A percentile compares a stretch with the other conserved stretches of the same genome.
phyloP scores from a whole-genome alignment of 1,140 invertebrate species.

The Solenopsis fugax region DNA sequence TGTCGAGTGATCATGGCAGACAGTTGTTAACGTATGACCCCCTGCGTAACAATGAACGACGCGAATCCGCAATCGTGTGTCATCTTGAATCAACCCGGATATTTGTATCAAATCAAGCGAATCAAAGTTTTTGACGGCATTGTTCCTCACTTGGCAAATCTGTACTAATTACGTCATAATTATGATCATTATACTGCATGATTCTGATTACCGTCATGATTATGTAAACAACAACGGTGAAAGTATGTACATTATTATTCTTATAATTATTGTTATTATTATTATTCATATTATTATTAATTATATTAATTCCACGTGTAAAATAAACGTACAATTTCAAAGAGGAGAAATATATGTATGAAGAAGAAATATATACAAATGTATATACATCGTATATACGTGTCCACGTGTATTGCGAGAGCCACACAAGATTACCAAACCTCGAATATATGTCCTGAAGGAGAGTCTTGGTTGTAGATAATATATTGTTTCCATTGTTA shows the following conservation, averaged over 20 bases:
- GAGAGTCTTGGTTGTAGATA: slow-evolving; percentile 48
- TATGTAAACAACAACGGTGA: slow-evolving; percentile 55
- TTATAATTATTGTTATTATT: slow-evolving; percentile 81
- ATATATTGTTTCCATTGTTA: slow-evolving; percentile 68
- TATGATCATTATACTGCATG: slow-evolving; percentile 42
- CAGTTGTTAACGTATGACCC: slow-evolving; percentile 2
- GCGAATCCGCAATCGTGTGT: neutral
- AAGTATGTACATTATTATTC: slow-evolving; percentile 79
- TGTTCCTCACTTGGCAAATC: slow-evolving; percentile 38
- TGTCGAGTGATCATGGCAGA: slow-evolving; percentile 46
- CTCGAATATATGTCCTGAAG: slow-evolving; percentile 44
- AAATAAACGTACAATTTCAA: slow-evolving; percentile 81
- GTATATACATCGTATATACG: slow-evolving; percentile 69
- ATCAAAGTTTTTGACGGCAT: slow-evolving; percentile 37
- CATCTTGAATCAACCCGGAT: neutral
- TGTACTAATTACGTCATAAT: slow-evolving; percentile 55
- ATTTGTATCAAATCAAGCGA: slow-evolving; percentile 49
- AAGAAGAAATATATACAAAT: slow-evolving; percentile 60
- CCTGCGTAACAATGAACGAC: neutral
- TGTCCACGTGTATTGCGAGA: slow-evolving; percentile 61
- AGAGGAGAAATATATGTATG: slow-evolving; percentile 75
- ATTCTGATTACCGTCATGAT: slow-evolving; percentile 50
- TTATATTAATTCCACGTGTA: slow-evolving; percentile 83
- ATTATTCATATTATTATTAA: slow-evolving; percentile 77
- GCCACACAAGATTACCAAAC: slow-evolving; percentile 26